Evolutionary conservation across 2,888 invertebrate species (phyloP), one percentile per base, ranked within the genome.

Genomic region (Melanchra persicariae): DNA sequence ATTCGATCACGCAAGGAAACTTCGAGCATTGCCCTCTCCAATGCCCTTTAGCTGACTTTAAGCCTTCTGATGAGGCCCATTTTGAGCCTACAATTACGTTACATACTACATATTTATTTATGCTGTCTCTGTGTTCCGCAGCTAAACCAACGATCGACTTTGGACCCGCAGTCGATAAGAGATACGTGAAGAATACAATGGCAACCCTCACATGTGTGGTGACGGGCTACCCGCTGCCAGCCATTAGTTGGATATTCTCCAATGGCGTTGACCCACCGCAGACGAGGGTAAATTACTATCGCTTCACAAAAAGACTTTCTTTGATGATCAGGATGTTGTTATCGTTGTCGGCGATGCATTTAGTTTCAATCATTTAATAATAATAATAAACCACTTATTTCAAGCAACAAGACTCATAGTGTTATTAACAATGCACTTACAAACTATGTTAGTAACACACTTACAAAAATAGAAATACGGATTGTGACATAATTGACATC

Each of bases 151-250:
- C 45, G 1, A 77, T 94, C n/a, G 65, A 82, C 17, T 91, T 93
- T 77, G 87, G 86, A 34, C 78, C 76, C 3, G 52, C 51, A 1
- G 82, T 80, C 2, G 86, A 86, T 47, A 91, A 84, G 78, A 90
- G 82, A 69, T 90, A 84, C 66, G 64, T 89, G 66, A 67, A 84
- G 34, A 87, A 88, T 49, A 85, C 82, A 55, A 66, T 1, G 22
- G 85, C 82, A 12, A 87, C 85, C 22, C 77, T 95, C 19, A 64
- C 70, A 45, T 95, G 95, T 77, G 81, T 85, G n/a, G 93, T 89
- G 17, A 85, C 78, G 26, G 95, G 93, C 7, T 94, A 90, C 78
- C 93, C 93, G 1, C 70, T 90, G 62, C 94, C 95, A 1, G 55
- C 60, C 1, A 84, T 95, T 15, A 74, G 66, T 5, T 95, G 95